A percentile compares a stretch with the other conserved stretches of the same genome.
These are phyloP conservation scores for Saguinus midas DNA, from an alignment of 2,113 vertebrate genomes.

Conservation along the genomic window DNA sequence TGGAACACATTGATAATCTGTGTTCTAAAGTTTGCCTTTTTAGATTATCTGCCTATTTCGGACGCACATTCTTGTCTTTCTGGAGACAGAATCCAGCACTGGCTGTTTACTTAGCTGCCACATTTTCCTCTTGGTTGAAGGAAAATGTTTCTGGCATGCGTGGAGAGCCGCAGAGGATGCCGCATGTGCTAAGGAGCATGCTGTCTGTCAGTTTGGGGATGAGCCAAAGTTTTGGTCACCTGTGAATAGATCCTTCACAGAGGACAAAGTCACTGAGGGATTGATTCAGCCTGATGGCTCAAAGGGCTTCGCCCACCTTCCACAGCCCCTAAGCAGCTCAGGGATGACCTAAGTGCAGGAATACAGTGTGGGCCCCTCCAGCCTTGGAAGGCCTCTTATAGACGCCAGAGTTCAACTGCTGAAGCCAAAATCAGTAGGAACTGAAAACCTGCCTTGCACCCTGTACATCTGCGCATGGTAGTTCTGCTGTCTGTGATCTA, in stretches of 20 bases:
- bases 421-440: background rate
- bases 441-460: background rate
- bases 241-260: background rate
- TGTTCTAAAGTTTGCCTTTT: background rate
- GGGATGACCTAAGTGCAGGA: background rate
- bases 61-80: background rate
- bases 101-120: accelerated
- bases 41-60: background rate
- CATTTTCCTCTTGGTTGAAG: background rate
- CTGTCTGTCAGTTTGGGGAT: background rate
- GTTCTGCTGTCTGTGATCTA: background rate
- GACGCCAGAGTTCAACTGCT: background rate
- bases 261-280: background rate
- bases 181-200: accelerated
- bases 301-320: too few species aligned
- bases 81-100: too few species aligned
- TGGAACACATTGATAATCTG: accelerated
- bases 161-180: background rate
- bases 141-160: background rate
- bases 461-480: background rate
- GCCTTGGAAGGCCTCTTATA: background rate
- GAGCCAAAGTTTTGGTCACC: background rate
- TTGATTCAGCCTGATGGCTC: accelerated
- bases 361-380: too few species aligned
- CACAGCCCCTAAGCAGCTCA: background rate